A percentile compares a stretch with the other conserved stretches of the same genome.
These are phyloP conservation scores for Alectura lathami DNA, from an alignment of 2,113 vertebrate species.

Conservation along the genomic window DNA sequence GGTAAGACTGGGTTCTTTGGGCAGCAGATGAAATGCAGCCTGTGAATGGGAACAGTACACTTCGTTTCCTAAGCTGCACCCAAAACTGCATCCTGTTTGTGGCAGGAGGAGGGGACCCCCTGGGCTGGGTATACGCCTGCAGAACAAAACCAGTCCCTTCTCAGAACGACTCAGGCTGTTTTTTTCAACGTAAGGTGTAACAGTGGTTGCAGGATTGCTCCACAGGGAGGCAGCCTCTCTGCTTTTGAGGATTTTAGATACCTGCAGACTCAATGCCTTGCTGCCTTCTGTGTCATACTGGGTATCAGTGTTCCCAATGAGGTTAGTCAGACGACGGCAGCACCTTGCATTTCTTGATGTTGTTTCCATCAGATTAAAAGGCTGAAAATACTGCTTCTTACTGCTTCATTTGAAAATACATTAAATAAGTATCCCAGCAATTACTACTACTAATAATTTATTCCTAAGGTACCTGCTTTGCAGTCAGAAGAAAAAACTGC, in stretches of 20 bases:
- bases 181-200: background rate
- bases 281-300: background rate
- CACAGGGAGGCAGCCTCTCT: background rate
- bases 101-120: background rate
- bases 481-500: background rate
- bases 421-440: background rate
- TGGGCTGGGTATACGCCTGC: background rate
- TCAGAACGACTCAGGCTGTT: background rate
- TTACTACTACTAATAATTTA: background rate
- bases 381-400: background rate
- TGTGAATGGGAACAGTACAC: too few relatives aligned
- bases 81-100: rapidly evolving
- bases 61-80: background rate
- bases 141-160: background rate
- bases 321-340: background rate
- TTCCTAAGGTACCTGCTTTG: background rate
- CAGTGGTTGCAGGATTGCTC: background rate
- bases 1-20: background rate
- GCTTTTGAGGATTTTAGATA: background rate
- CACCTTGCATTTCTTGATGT: background rate
- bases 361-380: background rate
- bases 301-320: background rate
- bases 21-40: background rate
- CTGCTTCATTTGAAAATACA: background rate
- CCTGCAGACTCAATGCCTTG: background rate